A percentile compares a stretch with the other conserved stretches of the same genome.
phyloP scores from a whole-genome alignment of 2,113 vertebrate species.

The Tautogolabrus adspersus region DNA sequence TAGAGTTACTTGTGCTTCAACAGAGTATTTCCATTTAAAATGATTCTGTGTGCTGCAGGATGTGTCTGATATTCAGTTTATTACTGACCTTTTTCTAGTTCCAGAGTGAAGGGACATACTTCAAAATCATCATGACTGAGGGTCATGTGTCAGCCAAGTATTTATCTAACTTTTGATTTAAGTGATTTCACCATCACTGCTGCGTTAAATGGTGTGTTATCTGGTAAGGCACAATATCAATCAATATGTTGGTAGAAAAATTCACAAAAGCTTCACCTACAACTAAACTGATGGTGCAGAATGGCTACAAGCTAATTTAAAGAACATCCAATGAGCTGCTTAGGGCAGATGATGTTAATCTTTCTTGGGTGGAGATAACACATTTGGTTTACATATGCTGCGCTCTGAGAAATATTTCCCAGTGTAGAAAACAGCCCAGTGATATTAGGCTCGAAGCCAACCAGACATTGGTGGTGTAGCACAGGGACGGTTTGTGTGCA shows the following conservation, averaged over 20 bases:
- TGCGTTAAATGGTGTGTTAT: conserved; percentile 32
- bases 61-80: conserved; percentile 54
- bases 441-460: conserved; percentile 47
- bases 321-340: neutral
- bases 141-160: conserved; percentile 8
- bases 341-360: conserved; percentile 34
- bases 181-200: neutral
- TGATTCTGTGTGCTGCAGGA: conserved; percentile 5
- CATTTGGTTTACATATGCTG: conserved; percentile 48
- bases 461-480: conserved; percentile 29
- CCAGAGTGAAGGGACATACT: conserved; percentile 25
- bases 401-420: conserved; percentile 32
- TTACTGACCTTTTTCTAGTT: conserved; percentile 52
- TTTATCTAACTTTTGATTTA: conserved; percentile 36
- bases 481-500: conserved; percentile 21
- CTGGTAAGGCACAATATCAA: conserved; percentile 20
- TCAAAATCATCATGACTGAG: conserved; percentile 17
- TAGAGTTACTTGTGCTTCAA: neutral
- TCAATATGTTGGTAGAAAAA: neutral
- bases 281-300: conserved; percentile 6
- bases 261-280: neutral
- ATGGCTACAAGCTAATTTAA: neutral
- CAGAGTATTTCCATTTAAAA: neutral
- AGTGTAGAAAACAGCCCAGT: conserved; percentile 22
- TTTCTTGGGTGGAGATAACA: conserved; percentile 27